Evolutionary conservation across 2,113 vertebrate species (phyloP), one percentile per base, ranked within the genome.

Genomic region (Muntiacus reevesi): DNA sequence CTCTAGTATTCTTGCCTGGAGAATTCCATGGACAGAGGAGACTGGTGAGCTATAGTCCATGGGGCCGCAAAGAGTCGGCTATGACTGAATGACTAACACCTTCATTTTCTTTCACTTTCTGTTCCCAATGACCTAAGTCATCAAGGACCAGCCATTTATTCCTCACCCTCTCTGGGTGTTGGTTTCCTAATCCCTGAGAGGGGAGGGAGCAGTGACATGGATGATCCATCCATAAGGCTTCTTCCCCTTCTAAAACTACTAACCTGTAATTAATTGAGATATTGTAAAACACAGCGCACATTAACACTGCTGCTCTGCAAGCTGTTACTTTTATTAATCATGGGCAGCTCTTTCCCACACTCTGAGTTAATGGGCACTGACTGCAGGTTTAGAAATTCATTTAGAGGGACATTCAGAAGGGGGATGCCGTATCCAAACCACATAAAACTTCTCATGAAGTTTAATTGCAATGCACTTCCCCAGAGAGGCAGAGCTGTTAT

Each of bases 381-480:
- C 82, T 76, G 40, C 36, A 86, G 62, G n/a, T 85, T 95, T n/a
- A 82, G 87, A 55, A 67, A 96, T 25, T 36, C 83, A 67, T 33
- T 71, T 33, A 54, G 52, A 43, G 36, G 43, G 43, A 30, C n/a
- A 43, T 60, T 95, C 55, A 27, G 59, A 54, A 82, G 16, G 52
- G 40, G 82, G 40, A 19, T 9, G 36, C 28, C 2, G 1, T n/a
- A 85, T 83, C 59, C 36, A 16, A 91, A 67, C 76, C 82, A 33
- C 83, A 84, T 67, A 76, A 95, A 97, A 43, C 50, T 97, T 97
- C 89, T 95, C 86, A 59, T 74, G 83, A 89, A 92, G 92, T 89
- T 94, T 93, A 93, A 95, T 97, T 91, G 87, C 55, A 86, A 96
- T 91, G 82, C 86, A 54, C 33, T 98, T 86, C 94, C 95, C 13